Base-by-base conservation (phyloP, 2,113 vertebrate species). In the Australoheros scitulus region DNA sequence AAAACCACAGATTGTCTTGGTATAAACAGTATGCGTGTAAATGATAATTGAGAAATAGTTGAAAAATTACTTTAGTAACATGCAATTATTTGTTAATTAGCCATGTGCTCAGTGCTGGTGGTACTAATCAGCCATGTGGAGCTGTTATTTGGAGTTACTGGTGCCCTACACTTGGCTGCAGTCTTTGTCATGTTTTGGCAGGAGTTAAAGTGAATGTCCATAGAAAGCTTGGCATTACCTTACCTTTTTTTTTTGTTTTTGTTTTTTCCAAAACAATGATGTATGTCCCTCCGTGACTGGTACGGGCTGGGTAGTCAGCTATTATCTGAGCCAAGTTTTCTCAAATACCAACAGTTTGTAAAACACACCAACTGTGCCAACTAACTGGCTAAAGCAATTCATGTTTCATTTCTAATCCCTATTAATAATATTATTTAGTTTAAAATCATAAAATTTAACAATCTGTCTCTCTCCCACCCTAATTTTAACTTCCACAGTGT, bases 401-500 rank as follows among this genome's bases (percentile, higher is more conserved):
- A 34, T 34, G 47, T 52, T 47, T 34, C 26, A 72, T 72, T 55
- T 55, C 26, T 72, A 72, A 60, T 29, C 24, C 24, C 17, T n/a
- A 2, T 36, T 56, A 13, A 80, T 63, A 65, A 26, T 60, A 29
- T 22, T 11, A 32, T 78, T 58, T 61, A 15, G 61, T 82, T 77
- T 75, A 60, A 14, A 77, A 56, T 24, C 6, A 15, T 36, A 41
- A 82, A 78, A 59, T 80, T 34, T 15, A 82, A 83, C 61, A 76
- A 84, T 81, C 55, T 68, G 8, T 82, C 75, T 75, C 59, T 72
- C 55, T 56, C 22, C 14, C 29, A 47, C 4, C 22, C 59, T 34
- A 64, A 47, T 65, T 63, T 77, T 41, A 61, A 83, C 32, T 72
- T 92, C 56, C 36, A 72, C 11, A 29, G 20, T 47, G 61, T 32